Evolutionary conservation across 2,113 vertebrate species (phyloP), one percentile per base, ranked within the genome.

Genomic region (Mugil cephalus): DNA sequence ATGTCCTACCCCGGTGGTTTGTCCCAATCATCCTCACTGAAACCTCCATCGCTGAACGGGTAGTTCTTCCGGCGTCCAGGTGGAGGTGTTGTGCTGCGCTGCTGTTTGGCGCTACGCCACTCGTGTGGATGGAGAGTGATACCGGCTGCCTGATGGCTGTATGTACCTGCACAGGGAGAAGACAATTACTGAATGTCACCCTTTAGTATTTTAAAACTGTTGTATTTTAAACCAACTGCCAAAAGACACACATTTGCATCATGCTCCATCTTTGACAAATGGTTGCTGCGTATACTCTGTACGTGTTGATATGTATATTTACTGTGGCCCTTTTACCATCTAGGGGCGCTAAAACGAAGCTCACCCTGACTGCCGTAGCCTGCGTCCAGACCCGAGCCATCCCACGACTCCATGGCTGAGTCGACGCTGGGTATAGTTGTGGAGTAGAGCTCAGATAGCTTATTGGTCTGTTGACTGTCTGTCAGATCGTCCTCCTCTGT

Each of bases 401-500:
- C 97, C 97, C 98, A 99, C 0, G 97, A 98, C 65, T 99, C 98
- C 93, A 98, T 91, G n/a, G 97, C 96, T 0, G 96, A 98, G 88
- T 99, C 98, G 59, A 97, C 93, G 0, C 97, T 98, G 52, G 96
- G 96, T 58, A 98, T 91, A 4, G 97, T 93, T 2, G 96, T 94
- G 1, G 95, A 97, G 85, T 95, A 96, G 0, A 96, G 93, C 80
- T 97, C 94, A 0, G 96, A 95, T 42, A 96, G 90, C 75, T 95
- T 95, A 58, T 92, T 94, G 7, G 95, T 96, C 89, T 96, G 96
- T 84, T 96, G 96, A 1, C 95, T 95, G 83, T 98, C 96, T 0
- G 94, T 95, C 40, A 96, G 85, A 15, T 97, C 97, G 7, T 99
- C 97, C 18, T 99, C 97, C 15, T 99, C 97, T 0, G 88, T 88